A percentile compares a stretch with the other conserved stretches of the same genome.
Conservation (phyloP, 2,113 vertebrate species). For the Oenanthe melanoleuca region DNA sequence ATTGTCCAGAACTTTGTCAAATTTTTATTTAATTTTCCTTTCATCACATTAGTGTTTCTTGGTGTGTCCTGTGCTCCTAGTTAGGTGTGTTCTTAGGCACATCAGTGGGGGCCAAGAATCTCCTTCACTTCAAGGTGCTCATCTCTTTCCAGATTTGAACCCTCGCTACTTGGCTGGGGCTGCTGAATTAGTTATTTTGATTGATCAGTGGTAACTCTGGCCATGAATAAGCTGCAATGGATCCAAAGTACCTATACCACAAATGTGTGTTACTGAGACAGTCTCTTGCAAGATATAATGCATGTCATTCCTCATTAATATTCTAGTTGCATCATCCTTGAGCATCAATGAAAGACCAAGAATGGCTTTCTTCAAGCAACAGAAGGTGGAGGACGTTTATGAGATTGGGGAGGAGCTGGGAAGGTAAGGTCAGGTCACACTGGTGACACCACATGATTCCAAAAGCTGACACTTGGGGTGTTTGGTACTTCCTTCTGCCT, state of each 20-base stretch:
- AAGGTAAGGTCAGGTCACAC: slow-evolving; percentile 77
- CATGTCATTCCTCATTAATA: not conserved
- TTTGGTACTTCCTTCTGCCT: not conserved
- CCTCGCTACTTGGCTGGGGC: not conserved
- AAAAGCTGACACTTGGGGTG: not conserved
- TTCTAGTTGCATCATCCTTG: slow-evolving; percentile 46
- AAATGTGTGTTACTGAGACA: not conserved
- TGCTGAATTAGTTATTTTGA: not conserved
- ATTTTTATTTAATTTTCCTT: not conserved
- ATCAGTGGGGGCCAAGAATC: not conserved
- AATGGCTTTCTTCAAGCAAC: slow-evolving; percentile 94
- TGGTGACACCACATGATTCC: not conserved
- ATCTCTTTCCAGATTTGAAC: not conserved
- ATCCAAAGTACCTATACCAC: not conserved
- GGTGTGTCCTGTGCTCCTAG: not conserved
- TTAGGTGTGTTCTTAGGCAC: not conserved
- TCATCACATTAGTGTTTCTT: not conserved
- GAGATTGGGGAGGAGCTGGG: slow-evolving; percentile 90
- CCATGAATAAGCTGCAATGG: not conserved
- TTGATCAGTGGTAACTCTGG: not conserved
- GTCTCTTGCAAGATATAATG: not conserved
- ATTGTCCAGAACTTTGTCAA: not conserved
- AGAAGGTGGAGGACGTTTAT: slow-evolving; percentile 92
- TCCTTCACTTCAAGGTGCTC: not conserved
- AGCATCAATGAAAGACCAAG: slow-evolving; percentile 82